Base-by-base conservation (phyloP, 2,888 invertebrate species). In the Nezara viridula region DNA sequence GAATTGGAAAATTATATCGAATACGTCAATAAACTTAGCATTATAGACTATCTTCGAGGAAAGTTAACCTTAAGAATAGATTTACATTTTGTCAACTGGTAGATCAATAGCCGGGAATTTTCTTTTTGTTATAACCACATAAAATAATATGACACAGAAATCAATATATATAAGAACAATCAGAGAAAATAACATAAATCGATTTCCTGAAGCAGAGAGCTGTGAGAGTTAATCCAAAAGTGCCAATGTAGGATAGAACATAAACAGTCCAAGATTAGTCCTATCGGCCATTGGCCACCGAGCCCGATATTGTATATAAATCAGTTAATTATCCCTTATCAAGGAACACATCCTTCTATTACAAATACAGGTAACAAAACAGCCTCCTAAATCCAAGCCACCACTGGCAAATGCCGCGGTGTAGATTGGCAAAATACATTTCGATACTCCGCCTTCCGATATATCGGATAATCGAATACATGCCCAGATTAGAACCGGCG, bases 301-400 rank as follows among this genome's bases (percentile, higher is more conserved):
- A 7, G 44, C 4, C 86, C 21, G 88, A 66, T 88, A 88, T 88
- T 88, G 88, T 88, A 88, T 88, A 88, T 88, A 88, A 88, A 88
- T 88, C 88, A 88, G 49, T 88, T 88, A 88, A 88, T 88, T 88
- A 88, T 88, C 60, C 73, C 49, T 44, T 88, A 55, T 40, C 40
- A 50, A 40, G 86, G 55, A 52, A 55, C 52, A 55, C 86, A 50
- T 52, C 86, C 86, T 81, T 81, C 81, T 81, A 24, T 81, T 81
- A 81, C 81, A 81, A 81, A 81, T 81, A 81, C 81, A 81, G 81
- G 81, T 81, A 81, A 44, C 81, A 81, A 81, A 81, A 81, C 81
- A 40, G 32, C 73, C 73, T 19, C 73, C 73, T 73, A 37, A 37
- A 81, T 16, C 19, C 66, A 14, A 37, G 21, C 6, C 37, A 37